Percentiles rank a stretch among this genome's conserved stretches.
These are phyloP conservation scores for Syndactyla subalaris DNA, from an alignment of 2,797 vertebrate species.

Conservation along the genomic window DNA sequence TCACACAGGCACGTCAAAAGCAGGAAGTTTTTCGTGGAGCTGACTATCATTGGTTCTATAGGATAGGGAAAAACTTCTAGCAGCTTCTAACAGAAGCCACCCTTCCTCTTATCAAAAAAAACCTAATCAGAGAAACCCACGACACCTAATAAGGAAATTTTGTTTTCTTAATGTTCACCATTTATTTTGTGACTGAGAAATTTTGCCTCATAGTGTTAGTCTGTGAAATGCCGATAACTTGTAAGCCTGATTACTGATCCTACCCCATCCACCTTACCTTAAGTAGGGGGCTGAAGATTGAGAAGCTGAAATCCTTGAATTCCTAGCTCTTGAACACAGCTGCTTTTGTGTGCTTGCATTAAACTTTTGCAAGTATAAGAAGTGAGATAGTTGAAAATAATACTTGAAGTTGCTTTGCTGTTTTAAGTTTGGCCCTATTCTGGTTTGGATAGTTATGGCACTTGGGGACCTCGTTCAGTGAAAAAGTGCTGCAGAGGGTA, in stretches of 20 bases:
- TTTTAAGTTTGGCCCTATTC: neutral
- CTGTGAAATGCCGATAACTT: slow-evolving; percentile 30
- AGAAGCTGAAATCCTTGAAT: neutral
- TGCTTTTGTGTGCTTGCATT: neutral
- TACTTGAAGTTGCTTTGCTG: neutral
- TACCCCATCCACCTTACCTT: neutral
- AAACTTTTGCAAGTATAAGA: neutral
- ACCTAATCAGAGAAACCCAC: too few species aligned
- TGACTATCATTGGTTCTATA: too few species aligned
- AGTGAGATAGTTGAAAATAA: slow-evolving; percentile 4
- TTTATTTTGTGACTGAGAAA: slow-evolving; percentile 40
- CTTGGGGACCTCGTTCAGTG: neutral
- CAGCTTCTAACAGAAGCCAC: too few species aligned
- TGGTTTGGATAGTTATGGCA: neutral
- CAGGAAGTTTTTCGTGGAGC: too few species aligned
- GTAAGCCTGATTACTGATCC: slow-evolving; percentile 1
- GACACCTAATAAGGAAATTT: slow-evolving; percentile 57
- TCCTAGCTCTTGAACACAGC: neutral
- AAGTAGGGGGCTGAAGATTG: neutral
- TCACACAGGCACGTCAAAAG: too few species aligned
- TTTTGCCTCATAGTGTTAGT: slow-evolving; percentile 25
- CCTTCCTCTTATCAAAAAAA: too few species aligned
- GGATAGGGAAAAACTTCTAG: too few species aligned
- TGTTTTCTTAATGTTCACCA: slow-evolving; percentile 36
- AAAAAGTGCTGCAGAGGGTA: neutral